Percentiles rank a stretch among this genome's conserved stretches.
phyloP scores from a whole-genome alignment of 2,797 vertebrate genomes.

The Salarias fasciatus region DNA sequence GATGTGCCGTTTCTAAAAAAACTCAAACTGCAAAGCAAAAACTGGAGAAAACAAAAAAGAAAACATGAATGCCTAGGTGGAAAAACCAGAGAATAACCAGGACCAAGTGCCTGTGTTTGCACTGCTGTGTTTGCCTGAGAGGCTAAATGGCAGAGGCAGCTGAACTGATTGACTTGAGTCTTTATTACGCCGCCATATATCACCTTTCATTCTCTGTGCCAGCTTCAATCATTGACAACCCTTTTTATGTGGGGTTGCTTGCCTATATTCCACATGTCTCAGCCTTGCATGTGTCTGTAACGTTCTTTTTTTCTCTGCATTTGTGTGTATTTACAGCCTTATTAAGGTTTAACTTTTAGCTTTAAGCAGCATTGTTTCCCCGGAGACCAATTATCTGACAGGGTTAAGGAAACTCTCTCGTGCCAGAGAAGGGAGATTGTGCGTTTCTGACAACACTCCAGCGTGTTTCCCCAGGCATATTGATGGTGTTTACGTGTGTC shows the following conservation, averaged over 20 bases:
- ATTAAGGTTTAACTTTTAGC: constrained; percentile 72
- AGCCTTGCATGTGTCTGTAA: constrained; percentile 16
- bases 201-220: constrained; percentile 30
- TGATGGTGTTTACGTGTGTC: constrained; percentile 29
- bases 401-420: constrained; percentile 69
- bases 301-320: constrained; percentile 41
- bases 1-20: constrained; percentile 27
- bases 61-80: constrained; percentile 15
- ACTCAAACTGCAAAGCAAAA: constrained; percentile 34
- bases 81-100: constrained; percentile 25
- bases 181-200: constrained; percentile 42
- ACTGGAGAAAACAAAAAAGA: constrained; percentile 20
- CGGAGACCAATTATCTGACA: constrained; percentile 80
- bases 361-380: constrained; percentile 66
- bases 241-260: constrained; percentile 1
- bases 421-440: constrained; percentile 60
- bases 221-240: constrained; percentile 30
- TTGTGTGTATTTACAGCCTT: constrained; percentile 66
- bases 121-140: constrained; percentile 18
- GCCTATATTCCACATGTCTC: constrained; percentile 8
- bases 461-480: constrained; percentile 66
- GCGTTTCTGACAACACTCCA: constrained; percentile 68
- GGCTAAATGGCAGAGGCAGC: constrained; percentile 37
- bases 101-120: constrained; percentile 20
- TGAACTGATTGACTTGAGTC: constrained; percentile 42